phyloP scores from a whole-genome alignment of 1,140 invertebrate genomes.

The Heterodera carotae region DNA sequence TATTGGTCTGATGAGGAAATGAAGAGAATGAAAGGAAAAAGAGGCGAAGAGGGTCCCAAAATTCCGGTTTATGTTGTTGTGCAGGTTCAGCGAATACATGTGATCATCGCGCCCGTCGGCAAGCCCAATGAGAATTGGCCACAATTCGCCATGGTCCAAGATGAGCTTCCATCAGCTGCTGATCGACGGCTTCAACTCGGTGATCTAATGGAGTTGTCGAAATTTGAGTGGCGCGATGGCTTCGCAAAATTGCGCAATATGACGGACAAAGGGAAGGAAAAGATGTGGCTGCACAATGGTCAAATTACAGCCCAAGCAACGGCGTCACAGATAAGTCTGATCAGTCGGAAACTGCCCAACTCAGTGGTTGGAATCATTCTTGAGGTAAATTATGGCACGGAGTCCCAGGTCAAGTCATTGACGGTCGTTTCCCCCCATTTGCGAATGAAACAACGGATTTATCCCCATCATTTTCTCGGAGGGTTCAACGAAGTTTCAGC shows the following conservation, averaged over 20 bases:
- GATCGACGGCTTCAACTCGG: neutral
- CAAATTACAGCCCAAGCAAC: constrained; percentile 8
- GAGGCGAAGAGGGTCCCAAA: too few species aligned
- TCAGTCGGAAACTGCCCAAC: neutral
- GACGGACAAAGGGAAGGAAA: neutral
- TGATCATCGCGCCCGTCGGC: neutral
- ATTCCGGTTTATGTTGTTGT: constrained; percentile 3
- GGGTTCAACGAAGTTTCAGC: neutral
- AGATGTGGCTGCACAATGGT: neutral
- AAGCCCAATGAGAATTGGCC: neutral
- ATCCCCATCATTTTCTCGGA: neutral
- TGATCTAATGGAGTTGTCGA: neutral
- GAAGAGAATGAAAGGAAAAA: neutral
- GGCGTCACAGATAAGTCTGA: neutral
- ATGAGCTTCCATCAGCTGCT: neutral
- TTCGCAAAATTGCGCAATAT: neutral
- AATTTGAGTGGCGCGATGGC: neutral
- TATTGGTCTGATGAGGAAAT: neutral
- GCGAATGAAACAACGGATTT: neutral
- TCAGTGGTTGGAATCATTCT: neutral
- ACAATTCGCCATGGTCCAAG: neutral
- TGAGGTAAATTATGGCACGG: neutral
- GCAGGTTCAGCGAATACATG: constrained; percentile 1
- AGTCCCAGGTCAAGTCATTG: neutral
- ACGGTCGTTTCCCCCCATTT: neutral